Percentiles rank a stretch among this genome's conserved stretches.
These are phyloP conservation scores for Percina caprodes DNA, from an alignment of 2,113 vertebrate species.

Conservation along the genomic window DNA sequence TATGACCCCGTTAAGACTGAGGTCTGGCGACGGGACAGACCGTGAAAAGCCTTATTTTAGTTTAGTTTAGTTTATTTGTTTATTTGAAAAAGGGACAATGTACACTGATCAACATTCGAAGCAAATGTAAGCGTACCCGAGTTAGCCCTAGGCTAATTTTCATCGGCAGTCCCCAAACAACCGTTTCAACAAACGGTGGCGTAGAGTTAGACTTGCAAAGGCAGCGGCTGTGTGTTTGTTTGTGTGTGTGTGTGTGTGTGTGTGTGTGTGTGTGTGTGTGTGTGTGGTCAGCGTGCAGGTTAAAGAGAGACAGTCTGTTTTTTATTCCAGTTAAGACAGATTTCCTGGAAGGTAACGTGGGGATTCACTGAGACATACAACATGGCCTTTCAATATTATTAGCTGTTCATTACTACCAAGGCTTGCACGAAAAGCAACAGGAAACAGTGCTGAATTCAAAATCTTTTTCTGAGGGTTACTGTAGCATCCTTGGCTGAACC, in stretches of 20 bases:
- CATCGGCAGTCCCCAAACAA: too few species aligned
- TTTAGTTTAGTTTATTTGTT: too few species aligned
- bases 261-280: constrained; percentile 27
- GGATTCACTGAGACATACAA: constrained; percentile 44
- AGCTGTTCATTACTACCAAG: constrained; percentile 40
- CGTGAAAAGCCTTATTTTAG: too few species aligned
- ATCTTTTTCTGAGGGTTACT: constrained; percentile 16
- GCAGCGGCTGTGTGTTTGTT: too few species aligned
- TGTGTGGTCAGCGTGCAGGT: constrained; percentile 44
- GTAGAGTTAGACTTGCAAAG: too few species aligned
- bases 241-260: constrained; percentile 14
- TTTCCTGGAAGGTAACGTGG: constrained; percentile 52
- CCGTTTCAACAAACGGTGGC: too few species aligned
- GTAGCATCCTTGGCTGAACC: constrained; percentile 12
- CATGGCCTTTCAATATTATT: constrained; percentile 51
- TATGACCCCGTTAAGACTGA: too few species aligned
- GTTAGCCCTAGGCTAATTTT: too few species aligned
- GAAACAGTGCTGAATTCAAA: constrained; percentile 39
- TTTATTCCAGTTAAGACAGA: constrained; percentile 55
- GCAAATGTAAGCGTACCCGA: too few species aligned
- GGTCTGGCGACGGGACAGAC: too few species aligned
- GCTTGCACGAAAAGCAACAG: constrained; percentile 39
- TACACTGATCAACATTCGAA: too few species aligned
- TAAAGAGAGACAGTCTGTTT: constrained; percentile 35
- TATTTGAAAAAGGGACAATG: too few species aligned